Evolutionary conservation across 2,797 vertebrate species (phyloP).

Genomic region (Aselliscus stoliczkanus): DNA sequence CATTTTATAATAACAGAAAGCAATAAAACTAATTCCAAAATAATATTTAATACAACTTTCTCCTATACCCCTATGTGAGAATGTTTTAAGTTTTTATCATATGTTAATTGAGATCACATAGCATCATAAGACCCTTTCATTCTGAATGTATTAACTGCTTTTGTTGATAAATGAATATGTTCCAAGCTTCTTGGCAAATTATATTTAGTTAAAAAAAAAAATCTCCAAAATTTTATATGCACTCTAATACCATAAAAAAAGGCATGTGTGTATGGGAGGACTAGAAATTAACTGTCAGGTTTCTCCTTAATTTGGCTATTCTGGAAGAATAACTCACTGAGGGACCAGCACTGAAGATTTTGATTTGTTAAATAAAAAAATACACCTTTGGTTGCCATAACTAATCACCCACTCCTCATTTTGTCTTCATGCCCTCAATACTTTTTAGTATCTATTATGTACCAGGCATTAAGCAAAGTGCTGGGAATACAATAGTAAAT

Average conservation of each 20-base stretch:
- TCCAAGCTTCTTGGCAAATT: conserved; percentile 38
- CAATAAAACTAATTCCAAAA: conserved; percentile 21
- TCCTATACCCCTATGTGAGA: background rate
- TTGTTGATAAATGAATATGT: conserved; percentile 31
- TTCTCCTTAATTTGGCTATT: conserved; percentile 34
- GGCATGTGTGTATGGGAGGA: background rate
- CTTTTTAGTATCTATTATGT: background rate
- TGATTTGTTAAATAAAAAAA: conserved; percentile 35
- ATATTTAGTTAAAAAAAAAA: background rate
- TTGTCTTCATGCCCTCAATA: background rate
- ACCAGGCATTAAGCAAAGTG: background rate
- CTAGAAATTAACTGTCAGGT: conserved; percentile 50
- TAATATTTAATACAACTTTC: background rate
- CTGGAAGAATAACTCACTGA: conserved; percentile 20
- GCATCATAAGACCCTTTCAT: background rate
- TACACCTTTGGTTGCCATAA: conserved; percentile 24
- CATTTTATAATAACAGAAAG: conserved; percentile 10
- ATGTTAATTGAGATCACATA: background rate
- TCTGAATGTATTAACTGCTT: background rate
- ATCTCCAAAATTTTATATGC: conserved; percentile 1
- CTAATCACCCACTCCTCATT: background rate
- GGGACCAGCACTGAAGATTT: background rate
- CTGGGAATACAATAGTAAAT: background rate
- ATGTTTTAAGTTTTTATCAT: background rate
- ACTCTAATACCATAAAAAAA: conserved; percentile 49